Base-by-base conservation (phyloP, 2,888 invertebrate species). In the Petrolisthes cinctipes region DNA sequence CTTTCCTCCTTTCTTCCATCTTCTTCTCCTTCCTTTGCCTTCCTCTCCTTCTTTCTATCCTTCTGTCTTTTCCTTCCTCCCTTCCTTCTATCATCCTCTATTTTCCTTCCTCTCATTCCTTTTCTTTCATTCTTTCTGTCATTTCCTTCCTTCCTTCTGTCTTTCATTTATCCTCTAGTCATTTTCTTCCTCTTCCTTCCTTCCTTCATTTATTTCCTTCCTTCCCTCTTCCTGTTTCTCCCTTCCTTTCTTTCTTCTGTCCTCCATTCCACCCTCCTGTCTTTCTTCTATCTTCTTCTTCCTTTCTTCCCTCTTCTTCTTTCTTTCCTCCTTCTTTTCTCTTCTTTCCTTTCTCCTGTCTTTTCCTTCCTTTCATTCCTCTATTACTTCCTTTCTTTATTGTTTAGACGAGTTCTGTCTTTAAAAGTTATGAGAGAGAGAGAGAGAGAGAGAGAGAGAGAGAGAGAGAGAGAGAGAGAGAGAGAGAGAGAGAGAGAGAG, bases 151-250 rank as follows among this genome's bases (percentile, higher is more conserved):
- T 61, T 61, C 61, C 61, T 61, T 61, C 61, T 17, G 3, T 61
- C 61, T 3, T 11, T 61, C 61, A 61, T 9, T 6, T 61, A 0
- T 37, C 37, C 37, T 37, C 37, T 37, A n/a, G n/a, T n/a, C 37
- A 0, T 37, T 37, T 37, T 37, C 37, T 37, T 37, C 37, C 0
- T 37, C 37, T 37, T 2, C 37, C 37, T 37, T 37, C 37, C 82
- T 61, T 66, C 61, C 82, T 82, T 66, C 61, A 61, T 82, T 66
- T 82, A 61, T 61, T 66, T 82, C 82, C 37, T 66, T 61, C 82
- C n/a, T 66, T 82, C 66, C 37, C 61, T 82, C 17, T 82, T 66
- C n/a, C 53, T n/a, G 17, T 37, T 23, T 53, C 83, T n/a, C 4
- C 23, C 57, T 23, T 4, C 20, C 56, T 17, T 20, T 23, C 56